Evolutionary conservation across 1,140 invertebrate species (phyloP).

Genomic region (Portunus trituberculatus): DNA sequence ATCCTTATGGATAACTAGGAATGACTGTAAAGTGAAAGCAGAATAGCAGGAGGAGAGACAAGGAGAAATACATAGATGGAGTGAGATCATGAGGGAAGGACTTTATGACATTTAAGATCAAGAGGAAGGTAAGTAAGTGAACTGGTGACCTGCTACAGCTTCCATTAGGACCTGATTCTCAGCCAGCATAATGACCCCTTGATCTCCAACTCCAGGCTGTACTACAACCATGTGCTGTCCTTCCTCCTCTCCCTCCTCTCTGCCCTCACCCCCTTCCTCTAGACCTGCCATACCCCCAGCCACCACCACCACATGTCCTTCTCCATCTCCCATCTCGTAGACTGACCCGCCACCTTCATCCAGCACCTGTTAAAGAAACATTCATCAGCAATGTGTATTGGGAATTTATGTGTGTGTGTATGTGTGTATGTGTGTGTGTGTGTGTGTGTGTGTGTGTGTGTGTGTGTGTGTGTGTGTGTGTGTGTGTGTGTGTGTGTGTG

Average conservation of each 20-base stretch:
- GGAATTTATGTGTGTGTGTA: background rate
- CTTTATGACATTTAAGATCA: background rate
- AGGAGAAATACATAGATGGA: too few relatives aligned
- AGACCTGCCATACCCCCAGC: conserved; percentile 48
- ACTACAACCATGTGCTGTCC: conserved; percentile 67
- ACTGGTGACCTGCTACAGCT: conserved; percentile 39
- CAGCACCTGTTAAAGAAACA: conserved; percentile 32
- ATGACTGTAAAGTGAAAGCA: too few relatives aligned
- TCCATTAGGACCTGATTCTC: conserved; percentile 68
- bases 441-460: background rate
- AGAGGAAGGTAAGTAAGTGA: conserved; percentile 38
- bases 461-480: too few relatives aligned
- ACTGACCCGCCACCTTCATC: conserved; percentile 57
- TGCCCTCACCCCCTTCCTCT: background rate
- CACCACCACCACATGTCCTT: conserved; percentile 66
- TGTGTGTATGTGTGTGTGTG: conserved; percentile 31
- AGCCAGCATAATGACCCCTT: conserved; percentile 61
- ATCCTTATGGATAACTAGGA: too few relatives aligned
- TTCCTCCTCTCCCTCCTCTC: conserved; percentile 29
- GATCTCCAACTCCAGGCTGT: conserved; percentile 47
- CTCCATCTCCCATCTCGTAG: conserved; percentile 69
- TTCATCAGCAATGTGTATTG: too few relatives aligned
- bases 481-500: too few relatives aligned
- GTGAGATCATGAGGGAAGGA: too few relatives aligned
- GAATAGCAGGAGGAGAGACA: too few relatives aligned